Base-by-base conservation (phyloP, 2,797 vertebrate species). In the Lacerta viridis region DNA sequence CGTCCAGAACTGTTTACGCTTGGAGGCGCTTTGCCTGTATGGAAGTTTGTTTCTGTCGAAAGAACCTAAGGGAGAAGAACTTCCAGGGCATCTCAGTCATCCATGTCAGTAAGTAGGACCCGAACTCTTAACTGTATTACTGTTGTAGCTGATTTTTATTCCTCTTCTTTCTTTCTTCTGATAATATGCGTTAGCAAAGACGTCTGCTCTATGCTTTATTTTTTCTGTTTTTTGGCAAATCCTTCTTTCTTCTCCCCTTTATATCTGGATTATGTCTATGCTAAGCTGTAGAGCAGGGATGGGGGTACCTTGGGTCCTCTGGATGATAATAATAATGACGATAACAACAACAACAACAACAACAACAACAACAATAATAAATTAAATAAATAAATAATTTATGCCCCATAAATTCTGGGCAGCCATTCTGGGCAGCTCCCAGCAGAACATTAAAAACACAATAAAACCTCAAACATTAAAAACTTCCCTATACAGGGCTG, bases 1-100 rank as follows among this genome's bases (percentile, higher is more conserved):
- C 0, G 0, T 88, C 0, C 61, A 79, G 41, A 78, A 71, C 39
- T 93, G 93, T 85, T n/a, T 79, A 41, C 46, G 0, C 39, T 74
- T 92, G 81, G 80, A 87, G 77, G 10, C 1, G 0, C 86, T 88
- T 0, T 78, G 43, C 36, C 43, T 91, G 55, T 61, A 82, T 2
- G 68, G n/a, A 39, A 84, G 90, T 71, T 46, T 41, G 39, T 90
- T 90, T 61, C 29, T n/a, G 5, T 33, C 18, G 0, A 76, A 78
- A 36, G 29, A 81, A 66, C 13, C 17, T 61, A 27, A 76, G 15
- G 5, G 13, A 64, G 27, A 64, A 74, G 33, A 29, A 77, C 84
- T 66, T 66, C 74, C 27, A 43, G 27, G 1, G 5, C 27, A n/a
- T 17, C 17, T 8, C 1, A n/a, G 17, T 66, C 17, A 59, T 3